Conservation (phyloP, 2,888 invertebrate species). For the Leucophenga montana region DNA sequence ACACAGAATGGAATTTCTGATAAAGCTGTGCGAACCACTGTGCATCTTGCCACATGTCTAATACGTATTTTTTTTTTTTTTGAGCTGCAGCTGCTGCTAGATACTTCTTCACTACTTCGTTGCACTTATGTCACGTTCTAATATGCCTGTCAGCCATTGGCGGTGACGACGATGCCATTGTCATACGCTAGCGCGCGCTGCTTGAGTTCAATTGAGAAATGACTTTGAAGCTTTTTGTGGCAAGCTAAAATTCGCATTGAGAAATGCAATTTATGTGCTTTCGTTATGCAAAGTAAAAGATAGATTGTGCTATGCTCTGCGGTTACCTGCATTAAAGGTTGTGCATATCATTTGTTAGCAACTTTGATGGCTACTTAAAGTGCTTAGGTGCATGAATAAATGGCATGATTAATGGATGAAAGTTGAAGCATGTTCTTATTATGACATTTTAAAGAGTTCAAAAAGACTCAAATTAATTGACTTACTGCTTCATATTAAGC, state of each 20-base stretch:
- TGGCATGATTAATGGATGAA: neutral
- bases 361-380: neutral
- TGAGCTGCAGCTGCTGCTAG: no score
- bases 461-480: neutral
- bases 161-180: no score
- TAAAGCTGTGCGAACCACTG: no score
- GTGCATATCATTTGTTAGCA: neutral
- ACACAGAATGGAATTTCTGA: no score
- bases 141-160: slow-evolving; percentile 30
- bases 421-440: neutral
- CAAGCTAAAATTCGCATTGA: neutral
- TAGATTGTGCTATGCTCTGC: neutral
- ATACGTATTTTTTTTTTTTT: no score
- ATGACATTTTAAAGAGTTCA: neutral
- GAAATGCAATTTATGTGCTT: slow-evolving; percentile 23
- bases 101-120: neutral
- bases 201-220: slow-evolving; percentile 6
- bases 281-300: neutral
- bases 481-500: no score
- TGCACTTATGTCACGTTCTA: slow-evolving; percentile 30
- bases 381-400: neutral
- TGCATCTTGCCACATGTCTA: no score
- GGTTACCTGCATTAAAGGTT: no score
- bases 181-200: neutral
- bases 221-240: slow-evolving; percentile 16